These are phyloP conservation scores for Macrochelys suwanniensis DNA, from an alignment of 2,797 vertebrate genomes.

Conservation along the genomic window DNA sequence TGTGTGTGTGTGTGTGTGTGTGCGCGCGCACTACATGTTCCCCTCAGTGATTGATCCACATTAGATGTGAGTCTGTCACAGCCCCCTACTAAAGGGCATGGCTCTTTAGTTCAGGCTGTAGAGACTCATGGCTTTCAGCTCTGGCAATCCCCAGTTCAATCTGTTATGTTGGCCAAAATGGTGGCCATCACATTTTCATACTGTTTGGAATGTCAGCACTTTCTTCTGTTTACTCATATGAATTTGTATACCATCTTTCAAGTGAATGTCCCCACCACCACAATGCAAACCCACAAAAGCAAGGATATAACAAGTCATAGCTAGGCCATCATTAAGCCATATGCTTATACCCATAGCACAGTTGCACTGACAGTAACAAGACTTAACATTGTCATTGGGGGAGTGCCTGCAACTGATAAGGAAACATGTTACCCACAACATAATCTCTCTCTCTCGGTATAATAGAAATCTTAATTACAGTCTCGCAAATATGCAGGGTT, in stretches of 20 bases:
- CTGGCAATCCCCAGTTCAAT: not conserved
- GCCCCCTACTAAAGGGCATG: not conserved
- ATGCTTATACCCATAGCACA: not conserved
- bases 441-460: not conserved
- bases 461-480: not conserved
- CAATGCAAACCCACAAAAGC: not conserved
- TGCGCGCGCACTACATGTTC: not conserved
- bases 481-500: not conserved
- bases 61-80: not conserved
- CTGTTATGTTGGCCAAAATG: not conserved
- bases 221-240: not conserved
- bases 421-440: not conserved
- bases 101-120: not conserved
- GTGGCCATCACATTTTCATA: not conserved
- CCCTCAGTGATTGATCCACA: not conserved
- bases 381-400: not conserved
- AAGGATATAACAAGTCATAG: not conserved
- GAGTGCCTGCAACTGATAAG: not conserved
- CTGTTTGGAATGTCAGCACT: not conserved
- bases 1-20: too few relatives aligned
- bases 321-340: not conserved
- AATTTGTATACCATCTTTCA: too few relatives aligned
- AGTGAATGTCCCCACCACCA: not conserved
- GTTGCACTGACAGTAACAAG: not conserved
- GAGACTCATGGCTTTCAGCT: not conserved